Evolutionary conservation across 2,113 vertebrate genomes (phyloP).

Genomic region (Spea multiplicata): DNA sequence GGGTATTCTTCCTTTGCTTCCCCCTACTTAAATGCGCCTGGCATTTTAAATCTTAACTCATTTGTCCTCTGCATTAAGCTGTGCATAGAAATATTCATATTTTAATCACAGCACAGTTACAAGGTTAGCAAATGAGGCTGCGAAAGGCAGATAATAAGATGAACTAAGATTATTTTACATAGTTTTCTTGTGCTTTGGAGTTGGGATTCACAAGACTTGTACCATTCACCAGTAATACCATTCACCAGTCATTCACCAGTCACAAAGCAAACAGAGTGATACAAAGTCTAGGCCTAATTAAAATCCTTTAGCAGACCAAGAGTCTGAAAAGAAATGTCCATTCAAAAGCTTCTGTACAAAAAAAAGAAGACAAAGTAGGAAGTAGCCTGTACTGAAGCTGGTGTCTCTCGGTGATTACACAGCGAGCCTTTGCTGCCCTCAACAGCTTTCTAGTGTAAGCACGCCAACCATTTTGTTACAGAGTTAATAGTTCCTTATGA

Average conservation of each 20-base stretch:
- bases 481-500: conserved; percentile 98
- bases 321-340: conserved; percentile 65
- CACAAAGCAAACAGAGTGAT: conserved; percentile 73
- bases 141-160: too few species aligned
- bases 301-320: conserved; percentile 76
- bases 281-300: conserved; percentile 80
- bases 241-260: conserved; percentile 65
- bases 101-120: too few species aligned
- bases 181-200: conserved; percentile 67
- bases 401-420: conserved; percentile 58
- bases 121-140: too few species aligned
- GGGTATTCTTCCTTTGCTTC: too few species aligned
- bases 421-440: conserved; percentile 78
- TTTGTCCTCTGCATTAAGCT: too few species aligned
- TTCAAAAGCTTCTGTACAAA: conserved; percentile 62
- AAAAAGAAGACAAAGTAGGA: conserved; percentile 23
- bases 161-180: too few species aligned
- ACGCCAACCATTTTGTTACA: conserved; percentile 81
- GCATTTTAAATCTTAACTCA: too few species aligned
- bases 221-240: conserved; percentile 53
- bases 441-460: conserved; percentile 81
- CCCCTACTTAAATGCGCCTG: too few species aligned
- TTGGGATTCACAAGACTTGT: conserved; percentile 72
- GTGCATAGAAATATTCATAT: too few species aligned
- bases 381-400: conserved; percentile 54